Evolutionary conservation across 2,113 vertebrate species (phyloP), one percentile per base, ranked within the genome.

Genomic region (Chinchilla lanigera): DNA sequence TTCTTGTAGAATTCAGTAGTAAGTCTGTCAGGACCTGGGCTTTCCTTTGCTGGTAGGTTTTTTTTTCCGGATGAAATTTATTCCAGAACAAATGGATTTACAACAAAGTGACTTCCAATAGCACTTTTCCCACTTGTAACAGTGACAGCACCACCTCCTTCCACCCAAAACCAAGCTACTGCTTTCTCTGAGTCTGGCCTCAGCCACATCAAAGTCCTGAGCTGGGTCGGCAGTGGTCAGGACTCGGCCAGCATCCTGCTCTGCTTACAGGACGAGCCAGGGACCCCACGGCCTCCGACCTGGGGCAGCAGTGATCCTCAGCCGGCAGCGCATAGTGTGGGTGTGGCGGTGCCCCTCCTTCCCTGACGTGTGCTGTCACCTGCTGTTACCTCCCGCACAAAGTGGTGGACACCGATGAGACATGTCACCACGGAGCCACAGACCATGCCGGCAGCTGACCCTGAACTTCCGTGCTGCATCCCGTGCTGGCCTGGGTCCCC

Each of bases 41-140:
- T 69, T 19, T 69, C n/a, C 11, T 14, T 69, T n/a, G 35, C 35
- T 33, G 65, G 14, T n/a, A 50, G 26, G 61, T 63, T 63, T 28
- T 60, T 61, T 61, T 26, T 89, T 30, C 60, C 50, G 86, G 10
- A 1, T 28, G 56, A 58, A 14, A 35, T 97, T 98, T 97, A 96
- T 93, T 97, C 47, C 54, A 75, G 22, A 86, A 65, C 26, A 69
- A 58, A 84, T 0, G 5, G 33, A 63, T 84, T 69, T 33, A 86
- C 19, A 47, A 65, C 33, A 30, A 50, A 84, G 94, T 41, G 47
- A 56, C 7, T 33, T 35, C 56, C 58, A 82, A 35, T 44, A 38
- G 80, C 38, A 33, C 60, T 6, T 8, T 52, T 67, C 35, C 86
- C 8, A n/a, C 54, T 8, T 44, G 0, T 11, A 6, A 38, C 30